Conservation (phyloP, 2,888 invertebrate genomes). For the Polyploca ridens region DNA sequence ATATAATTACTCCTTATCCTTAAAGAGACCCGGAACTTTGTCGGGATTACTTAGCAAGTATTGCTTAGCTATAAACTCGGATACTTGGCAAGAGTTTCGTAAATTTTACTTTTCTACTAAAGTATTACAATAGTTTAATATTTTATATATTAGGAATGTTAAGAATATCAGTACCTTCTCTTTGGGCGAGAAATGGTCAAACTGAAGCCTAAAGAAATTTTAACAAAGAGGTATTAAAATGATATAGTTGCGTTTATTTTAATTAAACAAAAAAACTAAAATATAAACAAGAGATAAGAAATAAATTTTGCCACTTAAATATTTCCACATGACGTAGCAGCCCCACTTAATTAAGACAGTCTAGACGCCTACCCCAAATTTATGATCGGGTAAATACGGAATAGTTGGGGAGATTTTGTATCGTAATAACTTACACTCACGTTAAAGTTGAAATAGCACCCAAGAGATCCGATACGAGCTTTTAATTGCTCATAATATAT, state of each 20-base stretch:
- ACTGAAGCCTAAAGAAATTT: too few species aligned
- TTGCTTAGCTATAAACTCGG: background rate
- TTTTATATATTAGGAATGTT: too few species aligned
- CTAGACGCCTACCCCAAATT: constrained; percentile 5
- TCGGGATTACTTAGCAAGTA: background rate
- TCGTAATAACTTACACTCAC: background rate
- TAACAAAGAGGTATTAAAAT: too few species aligned
- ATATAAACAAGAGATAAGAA: background rate
- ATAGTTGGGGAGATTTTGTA: background rate
- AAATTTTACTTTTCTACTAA: constrained; percentile 2
- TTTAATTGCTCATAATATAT: background rate
- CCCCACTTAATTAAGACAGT: background rate
- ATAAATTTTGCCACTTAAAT: background rate
- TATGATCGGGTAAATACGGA: background rate
- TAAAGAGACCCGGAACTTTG: background rate
- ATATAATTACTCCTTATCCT: background rate
- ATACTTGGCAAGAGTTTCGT: background rate
- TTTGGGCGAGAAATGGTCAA: too few species aligned
- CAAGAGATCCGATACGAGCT: background rate
- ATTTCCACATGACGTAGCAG: background rate
- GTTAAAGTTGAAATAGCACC: background rate
- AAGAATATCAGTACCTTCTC: too few species aligned
- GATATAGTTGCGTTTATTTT: background rate
- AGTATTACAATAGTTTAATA: background rate
- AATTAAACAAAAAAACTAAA: too few species aligned